Conservation (phyloP, 2,888 invertebrate species). For the Brenthis daphne region DNA sequence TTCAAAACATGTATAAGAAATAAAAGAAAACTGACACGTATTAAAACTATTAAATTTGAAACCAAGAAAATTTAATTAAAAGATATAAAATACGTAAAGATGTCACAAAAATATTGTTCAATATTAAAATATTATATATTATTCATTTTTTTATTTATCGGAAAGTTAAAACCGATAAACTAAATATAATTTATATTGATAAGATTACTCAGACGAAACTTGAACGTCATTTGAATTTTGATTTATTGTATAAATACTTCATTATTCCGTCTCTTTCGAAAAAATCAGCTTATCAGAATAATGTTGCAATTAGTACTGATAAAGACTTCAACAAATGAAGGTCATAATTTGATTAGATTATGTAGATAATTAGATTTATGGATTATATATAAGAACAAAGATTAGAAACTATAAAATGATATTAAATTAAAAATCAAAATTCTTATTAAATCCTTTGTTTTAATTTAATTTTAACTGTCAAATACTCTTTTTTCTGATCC, state of each 20-base stretch:
- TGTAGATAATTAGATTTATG: slow-evolving; percentile 20
- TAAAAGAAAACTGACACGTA: too few relatives aligned
- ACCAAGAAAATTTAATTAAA: too few relatives aligned
- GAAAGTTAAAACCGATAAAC: too few relatives aligned
- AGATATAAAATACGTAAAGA: not conserved
- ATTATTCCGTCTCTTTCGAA: not conserved
- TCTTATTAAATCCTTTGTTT: too few relatives aligned
- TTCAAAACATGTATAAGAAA: too few relatives aligned
- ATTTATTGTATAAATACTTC: too few relatives aligned
- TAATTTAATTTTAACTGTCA: too few relatives aligned
- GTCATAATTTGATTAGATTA: slow-evolving; percentile 35
- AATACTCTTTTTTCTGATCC: too few relatives aligned
- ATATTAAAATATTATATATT: too few relatives aligned
- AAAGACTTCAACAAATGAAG: slow-evolving; percentile 30
- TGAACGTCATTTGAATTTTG: not conserved
- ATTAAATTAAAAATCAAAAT: not conserved
- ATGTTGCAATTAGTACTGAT: slow-evolving; percentile 25
- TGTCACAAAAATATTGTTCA: not conserved
- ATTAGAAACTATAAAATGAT: slow-evolving; percentile 4
- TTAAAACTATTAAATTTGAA: too few relatives aligned
- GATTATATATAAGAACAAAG: slow-evolving; percentile 7
- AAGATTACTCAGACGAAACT: not conserved
- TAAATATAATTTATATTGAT: too few relatives aligned
- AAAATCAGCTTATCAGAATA: slow-evolving; percentile 5
- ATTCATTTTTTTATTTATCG: too few relatives aligned